These are phyloP conservation scores for Fregetta grallaria DNA, from an alignment of 2,113 vertebrate species.

Conservation along the genomic window DNA sequence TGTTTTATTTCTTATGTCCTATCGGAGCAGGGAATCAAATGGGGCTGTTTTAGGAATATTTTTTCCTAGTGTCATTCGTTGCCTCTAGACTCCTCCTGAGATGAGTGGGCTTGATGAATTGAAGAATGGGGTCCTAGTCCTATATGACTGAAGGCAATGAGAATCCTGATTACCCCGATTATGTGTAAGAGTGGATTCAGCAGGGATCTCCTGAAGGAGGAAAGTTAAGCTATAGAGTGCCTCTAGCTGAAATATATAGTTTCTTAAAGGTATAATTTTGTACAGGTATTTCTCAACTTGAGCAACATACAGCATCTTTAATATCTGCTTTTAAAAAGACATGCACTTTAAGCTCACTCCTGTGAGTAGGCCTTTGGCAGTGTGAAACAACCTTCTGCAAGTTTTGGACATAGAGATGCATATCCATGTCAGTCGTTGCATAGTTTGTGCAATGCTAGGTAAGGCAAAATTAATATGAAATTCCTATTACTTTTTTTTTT, in stretches of 20 bases:
- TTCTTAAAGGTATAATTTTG: not conserved
- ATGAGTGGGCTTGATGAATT: not conserved
- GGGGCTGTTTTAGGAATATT: not conserved
- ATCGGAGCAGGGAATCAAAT: not conserved
- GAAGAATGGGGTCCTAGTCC: not conserved
- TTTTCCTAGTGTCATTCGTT: not conserved
- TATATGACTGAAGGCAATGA: not conserved
- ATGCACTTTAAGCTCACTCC: not conserved
- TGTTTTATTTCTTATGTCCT: slow-evolving; percentile 27
- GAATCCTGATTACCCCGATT: not conserved
- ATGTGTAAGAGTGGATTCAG: not conserved
- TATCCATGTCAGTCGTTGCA: not conserved
- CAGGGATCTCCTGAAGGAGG: not conserved
- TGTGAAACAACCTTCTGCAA: not conserved
- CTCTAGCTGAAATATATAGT: accelerated
- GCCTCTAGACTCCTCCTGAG: not conserved
- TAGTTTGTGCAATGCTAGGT: not conserved
- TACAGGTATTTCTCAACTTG: not conserved
- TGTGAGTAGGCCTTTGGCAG: not conserved
- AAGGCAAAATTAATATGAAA: not conserved
- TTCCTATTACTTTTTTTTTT: not conserved
- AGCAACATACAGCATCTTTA: not conserved
- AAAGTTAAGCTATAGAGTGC: not conserved
- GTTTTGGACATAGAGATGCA: not conserved
- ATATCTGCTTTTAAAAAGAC: not conserved